Evolutionary conservation across 2,797 vertebrate genomes (phyloP).

Genomic region (Macroramphosus scolopax): DNA sequence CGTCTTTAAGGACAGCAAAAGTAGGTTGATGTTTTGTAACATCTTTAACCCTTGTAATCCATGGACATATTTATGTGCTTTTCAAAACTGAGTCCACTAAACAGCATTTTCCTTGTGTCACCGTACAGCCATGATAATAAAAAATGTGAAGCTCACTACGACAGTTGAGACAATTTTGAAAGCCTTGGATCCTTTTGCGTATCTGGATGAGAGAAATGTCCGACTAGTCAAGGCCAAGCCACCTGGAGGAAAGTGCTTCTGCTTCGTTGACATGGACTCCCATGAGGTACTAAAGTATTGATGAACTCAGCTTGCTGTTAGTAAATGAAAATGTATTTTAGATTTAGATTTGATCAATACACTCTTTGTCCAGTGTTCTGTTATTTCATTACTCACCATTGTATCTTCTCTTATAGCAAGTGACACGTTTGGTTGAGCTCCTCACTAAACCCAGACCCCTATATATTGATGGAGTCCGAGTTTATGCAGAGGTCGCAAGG

Average conservation of each 20-base stretch:
- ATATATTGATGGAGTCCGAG: constrained; percentile 87
- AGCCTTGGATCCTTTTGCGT: constrained; percentile 88
- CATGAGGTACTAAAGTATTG: constrained; percentile 82
- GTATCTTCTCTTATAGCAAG: constrained; percentile 81
- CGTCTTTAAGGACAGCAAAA: constrained; percentile 82
- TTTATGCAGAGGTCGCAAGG: constrained; percentile 92
- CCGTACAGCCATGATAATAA: constrained; percentile 89
- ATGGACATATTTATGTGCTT: background rate
- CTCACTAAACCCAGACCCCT: constrained; percentile 87
- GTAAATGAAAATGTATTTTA: no score
- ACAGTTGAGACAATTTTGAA: constrained; percentile 90
- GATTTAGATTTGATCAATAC: no score
- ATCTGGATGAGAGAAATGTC: constrained; percentile 89
- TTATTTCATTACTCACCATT: constrained; percentile 1
- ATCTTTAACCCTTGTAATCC: background rate
- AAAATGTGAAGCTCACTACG: constrained; percentile 89
- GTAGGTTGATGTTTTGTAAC: constrained; percentile 50
- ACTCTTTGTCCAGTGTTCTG: background rate
- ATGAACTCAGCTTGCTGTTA: background rate
- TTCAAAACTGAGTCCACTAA: background rate
- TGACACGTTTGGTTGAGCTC: constrained; percentile 89
- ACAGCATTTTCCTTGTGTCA: constrained; percentile 1
- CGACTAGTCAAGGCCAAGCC: constrained; percentile 92
- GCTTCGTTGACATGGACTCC: constrained; percentile 97
- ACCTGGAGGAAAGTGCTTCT: constrained; percentile 88